Evolutionary conservation across 2,888 invertebrate species (phyloP).

Genomic region (Cephus spinipes): DNA sequence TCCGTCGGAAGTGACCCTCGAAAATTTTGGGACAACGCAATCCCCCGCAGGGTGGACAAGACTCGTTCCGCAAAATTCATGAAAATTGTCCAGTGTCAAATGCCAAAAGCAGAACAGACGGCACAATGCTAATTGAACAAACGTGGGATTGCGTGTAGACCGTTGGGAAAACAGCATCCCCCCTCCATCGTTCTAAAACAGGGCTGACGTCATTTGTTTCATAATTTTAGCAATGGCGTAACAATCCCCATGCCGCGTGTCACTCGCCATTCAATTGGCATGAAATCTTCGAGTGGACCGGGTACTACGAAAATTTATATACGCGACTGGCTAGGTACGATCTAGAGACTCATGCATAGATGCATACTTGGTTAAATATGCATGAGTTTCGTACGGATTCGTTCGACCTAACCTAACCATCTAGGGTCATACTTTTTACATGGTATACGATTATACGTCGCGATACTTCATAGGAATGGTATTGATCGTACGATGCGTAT

Average conservation of each 20-base stretch:
- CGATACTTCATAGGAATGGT: not conserved
- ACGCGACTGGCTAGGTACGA: conserved; percentile 4
- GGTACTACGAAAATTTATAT: conserved; percentile 2
- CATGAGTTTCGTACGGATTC: conserved; percentile 1
- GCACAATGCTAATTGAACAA: conserved; percentile 35
- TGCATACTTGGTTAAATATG: conserved; percentile 1
- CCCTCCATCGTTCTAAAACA: not conserved
- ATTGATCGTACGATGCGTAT: not conserved
- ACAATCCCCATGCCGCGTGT: not conserved
- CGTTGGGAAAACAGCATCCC: not conserved
- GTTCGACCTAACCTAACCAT: not conserved
- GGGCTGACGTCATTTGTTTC: conserved; percentile 35
- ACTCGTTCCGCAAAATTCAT: not conserved
- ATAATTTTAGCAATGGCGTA: conserved; percentile 26
- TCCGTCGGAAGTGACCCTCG: not conserved
- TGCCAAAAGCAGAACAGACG: not conserved
- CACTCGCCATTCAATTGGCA: conserved; percentile 32
- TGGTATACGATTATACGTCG: not conserved
- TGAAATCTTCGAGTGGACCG: conserved; percentile 27
- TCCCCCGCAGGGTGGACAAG: not conserved
- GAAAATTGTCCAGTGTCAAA: not conserved
- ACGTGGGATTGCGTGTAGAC: conserved; percentile 7
- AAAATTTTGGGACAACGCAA: not conserved
- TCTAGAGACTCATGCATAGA: not conserved
- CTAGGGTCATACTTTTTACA: not conserved